phyloP scores from a whole-genome alignment of 1,140 invertebrate genomes.

The Drosophila busckii region DNA sequence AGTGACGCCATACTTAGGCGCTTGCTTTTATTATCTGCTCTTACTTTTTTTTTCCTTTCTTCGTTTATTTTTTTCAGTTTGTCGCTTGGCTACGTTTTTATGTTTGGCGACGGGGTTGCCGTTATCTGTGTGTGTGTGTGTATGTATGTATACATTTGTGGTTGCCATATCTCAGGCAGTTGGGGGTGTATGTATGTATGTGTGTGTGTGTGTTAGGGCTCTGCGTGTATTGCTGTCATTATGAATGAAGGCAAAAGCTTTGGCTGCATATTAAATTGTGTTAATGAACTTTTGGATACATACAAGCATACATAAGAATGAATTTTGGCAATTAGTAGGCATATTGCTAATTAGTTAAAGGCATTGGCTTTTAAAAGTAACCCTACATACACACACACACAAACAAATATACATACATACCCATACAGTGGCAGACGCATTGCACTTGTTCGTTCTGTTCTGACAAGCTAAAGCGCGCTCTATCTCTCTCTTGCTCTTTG shows the following conservation, averaged over 20 bases:
- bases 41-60: slow-evolving; percentile 34
- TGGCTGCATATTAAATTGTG: slow-evolving; percentile 42
- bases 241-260: slow-evolving; percentile 54
- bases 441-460: slow-evolving; percentile 55
- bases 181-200: slow-evolving; percentile 12
- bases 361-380: slow-evolving; percentile 39
- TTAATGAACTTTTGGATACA: slow-evolving; percentile 54
- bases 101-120: slow-evolving; percentile 57
- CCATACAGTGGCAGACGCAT: background rate
- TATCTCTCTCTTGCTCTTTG: slow-evolving; percentile 17
- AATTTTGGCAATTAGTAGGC: slow-evolving; percentile 5
- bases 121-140: too few relatives aligned
- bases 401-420: slow-evolving; percentile 7
- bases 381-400: slow-evolving; percentile 12
- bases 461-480: too few relatives aligned
- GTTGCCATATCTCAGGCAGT: slow-evolving; percentile 31
- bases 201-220: background rate
- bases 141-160: slow-evolving; percentile 55
- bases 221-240: slow-evolving; percentile 27
- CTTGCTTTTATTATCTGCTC: slow-evolving; percentile 60
- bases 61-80: slow-evolving; percentile 31
- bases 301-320: background rate
- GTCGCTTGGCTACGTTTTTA: slow-evolving; percentile 58
- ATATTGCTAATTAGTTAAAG: slow-evolving; percentile 40
- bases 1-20: slow-evolving; percentile 71